These are phyloP conservation scores for Antennarius striatus DNA, from an alignment of 2,113 vertebrate species.

Conservation along the genomic window DNA sequence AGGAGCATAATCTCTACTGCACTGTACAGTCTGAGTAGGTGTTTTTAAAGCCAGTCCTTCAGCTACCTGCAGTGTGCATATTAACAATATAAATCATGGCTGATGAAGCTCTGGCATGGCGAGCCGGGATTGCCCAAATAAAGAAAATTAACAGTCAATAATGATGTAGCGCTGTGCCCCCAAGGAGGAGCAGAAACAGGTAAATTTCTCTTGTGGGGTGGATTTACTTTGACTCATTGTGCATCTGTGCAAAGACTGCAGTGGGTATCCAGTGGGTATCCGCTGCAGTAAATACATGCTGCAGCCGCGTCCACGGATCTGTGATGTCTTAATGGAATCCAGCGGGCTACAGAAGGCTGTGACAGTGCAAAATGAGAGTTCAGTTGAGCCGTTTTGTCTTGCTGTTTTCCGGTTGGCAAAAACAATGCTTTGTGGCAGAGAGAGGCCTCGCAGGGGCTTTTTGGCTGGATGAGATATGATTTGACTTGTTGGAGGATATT, in stretches of 20 bases:
- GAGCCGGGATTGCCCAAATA: constrained; percentile 30
- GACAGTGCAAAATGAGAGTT: constrained; percentile 62
- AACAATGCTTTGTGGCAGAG: constrained; percentile 53
- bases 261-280: constrained; percentile 22
- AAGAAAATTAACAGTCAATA: constrained; percentile 65
- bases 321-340: constrained; percentile 66
- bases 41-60: constrained; percentile 30
- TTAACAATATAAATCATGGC: constrained; percentile 67
- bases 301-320: constrained; percentile 52
- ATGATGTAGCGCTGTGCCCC: constrained; percentile 62
- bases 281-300: constrained; percentile 43
- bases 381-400: constrained; percentile 62
- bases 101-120: constrained; percentile 55
- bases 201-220: constrained; percentile 30
- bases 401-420: constrained; percentile 59
- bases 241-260: constrained; percentile 45
- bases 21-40: constrained; percentile 2
- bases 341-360: constrained; percentile 52
- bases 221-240: constrained; percentile 51
- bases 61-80: constrained; percentile 49
- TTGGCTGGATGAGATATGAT: constrained; percentile 69
- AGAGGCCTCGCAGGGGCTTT: constrained; percentile 48
- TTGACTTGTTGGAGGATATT: constrained; percentile 67
- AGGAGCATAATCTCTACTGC: no score
- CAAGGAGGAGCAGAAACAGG: constrained; percentile 32